Base-by-base conservation (phyloP, 2,888 invertebrate species). In the Meiosimyza platycephala region DNA sequence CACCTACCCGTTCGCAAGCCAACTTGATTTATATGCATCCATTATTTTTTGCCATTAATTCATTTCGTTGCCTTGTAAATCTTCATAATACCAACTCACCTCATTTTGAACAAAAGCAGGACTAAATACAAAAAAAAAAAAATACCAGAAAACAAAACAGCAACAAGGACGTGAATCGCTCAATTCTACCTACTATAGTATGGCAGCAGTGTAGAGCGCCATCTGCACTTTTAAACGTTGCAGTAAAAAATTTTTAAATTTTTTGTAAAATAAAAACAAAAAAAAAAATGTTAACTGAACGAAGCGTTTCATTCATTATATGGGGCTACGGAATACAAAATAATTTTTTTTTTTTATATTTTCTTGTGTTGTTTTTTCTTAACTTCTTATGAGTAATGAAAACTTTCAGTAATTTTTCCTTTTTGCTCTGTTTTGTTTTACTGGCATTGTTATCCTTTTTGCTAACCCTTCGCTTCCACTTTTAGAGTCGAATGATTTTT, bases 1-100 rank as follows among this genome's bases (percentile, higher is more conserved):
- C 28, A 54, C 65, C 40, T 18, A 47, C 69, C 62, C 54, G 13
- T 40, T 16, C 18, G 12, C 68, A 18, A 15, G 28, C 65, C 50
- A 50, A 66, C 71, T 57, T 72, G 72, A 74, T 75, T 72, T 75
- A 73, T 75, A 57, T 63, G 60, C 69, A 62, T 72, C 72, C 72
- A 74, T 72, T 70, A 72, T 65, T 73, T 68, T 40, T 72, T 65
- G 69, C 52, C 72, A 68, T 47, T 63, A 70, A 74, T 74, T 67
- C 62, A 63, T 75, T 75, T 72, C 70, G 62, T 64, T 74, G 64
- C 55, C 55, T 66, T 72, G 40, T 75, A 50, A 66, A 68, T 71
- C 64, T 72, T 64, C 71, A 74, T 74, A 74, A 74, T 55, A 62
- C 72, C 54, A 70, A 62, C 57, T 75, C 72, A 73, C 72, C 64